Evolutionary conservation across 2,113 vertebrate genomes (phyloP), one percentile per base, ranked within the genome.

Genomic region (Origma solitaria): DNA sequence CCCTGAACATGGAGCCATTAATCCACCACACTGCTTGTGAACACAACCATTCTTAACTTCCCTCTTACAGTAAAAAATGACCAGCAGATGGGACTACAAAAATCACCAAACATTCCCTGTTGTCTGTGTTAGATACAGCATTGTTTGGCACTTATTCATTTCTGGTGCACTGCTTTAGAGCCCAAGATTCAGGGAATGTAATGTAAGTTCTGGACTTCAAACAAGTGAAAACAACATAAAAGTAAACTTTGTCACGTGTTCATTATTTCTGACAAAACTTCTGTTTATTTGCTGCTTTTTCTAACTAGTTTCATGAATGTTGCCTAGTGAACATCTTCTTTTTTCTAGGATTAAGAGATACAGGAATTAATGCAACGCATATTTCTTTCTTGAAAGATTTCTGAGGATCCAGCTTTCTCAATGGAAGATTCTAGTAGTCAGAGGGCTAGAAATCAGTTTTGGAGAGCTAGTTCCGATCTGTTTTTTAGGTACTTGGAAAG

Each of bases 21-120:
- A 13, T 49, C 22, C 11, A 4, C 7, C 50, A 1, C 0, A 0
- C 20, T 61, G 2, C 31, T 60, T 75, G 24, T 49, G 73, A 47
- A 60, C 4, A 2, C 20, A 60, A 17, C 4, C 35, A 3, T 51
- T 66, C 33, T 71, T 38, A 42, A 28, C 6, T 77, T 85, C 33
- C 13, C 22, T 37, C 0, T 9, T 62, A 27, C 15, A 30, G 15
- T 8, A 65, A 53, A 72, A 72, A 90, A 24, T n/a, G 27, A 22
- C 22, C 13, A 64, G 53, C 22, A 73, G 45, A 15, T 35, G 8
- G 9, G 37, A 73, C 53, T 44, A 11, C 17, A 73, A 70, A 54
- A 35, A 18, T 1, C 7, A 24, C 27, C 31, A 28, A 56, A 3
- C 3, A 4, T 68, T 71, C 33, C 49, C 9, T 64, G 7, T 53